Conservation (phyloP, 2,113 vertebrate species). For the Tenebrosternarchus preto region DNA sequence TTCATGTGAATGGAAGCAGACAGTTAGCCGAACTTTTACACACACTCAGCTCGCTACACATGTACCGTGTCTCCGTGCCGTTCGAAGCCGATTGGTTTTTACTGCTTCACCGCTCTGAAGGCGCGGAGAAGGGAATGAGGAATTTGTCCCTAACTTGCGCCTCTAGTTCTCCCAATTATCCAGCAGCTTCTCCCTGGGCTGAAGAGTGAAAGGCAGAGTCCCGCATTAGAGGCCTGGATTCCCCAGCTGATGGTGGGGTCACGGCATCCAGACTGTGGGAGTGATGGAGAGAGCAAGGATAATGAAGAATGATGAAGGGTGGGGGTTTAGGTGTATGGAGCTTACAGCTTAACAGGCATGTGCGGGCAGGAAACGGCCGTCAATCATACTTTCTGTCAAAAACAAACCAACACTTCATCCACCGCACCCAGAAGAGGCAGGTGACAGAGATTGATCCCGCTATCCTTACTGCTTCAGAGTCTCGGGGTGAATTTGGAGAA, state of each 20-base stretch:
- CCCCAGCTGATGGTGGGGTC: slow-evolving; percentile 37
- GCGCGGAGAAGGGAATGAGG: slow-evolving; percentile 3
- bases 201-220: slow-evolving; percentile 28
- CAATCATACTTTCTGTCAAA: slow-evolving; percentile 28
- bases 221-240: slow-evolving; percentile 39
- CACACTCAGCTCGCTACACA: too few species aligned
- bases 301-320: slow-evolving; percentile 54
- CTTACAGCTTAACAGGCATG: slow-evolving; percentile 46
- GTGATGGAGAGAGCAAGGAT: slow-evolving; percentile 44
- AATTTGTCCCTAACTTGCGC: slow-evolving; percentile 2
- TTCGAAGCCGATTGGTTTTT: slow-evolving; percentile 17
- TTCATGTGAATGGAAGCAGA: not conserved
- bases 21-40: not conserved
- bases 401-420: slow-evolving; percentile 28
- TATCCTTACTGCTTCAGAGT: slow-evolving; percentile 11
- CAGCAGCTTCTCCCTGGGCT: not conserved
- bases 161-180: slow-evolving; percentile 20
- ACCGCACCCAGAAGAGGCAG: not conserved
- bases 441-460: slow-evolving; percentile 26
- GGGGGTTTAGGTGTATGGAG: slow-evolving; percentile 31
- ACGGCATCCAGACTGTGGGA: slow-evolving; percentile 43
- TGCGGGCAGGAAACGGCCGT: slow-evolving; percentile 38
- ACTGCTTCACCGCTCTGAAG: slow-evolving; percentile 27
- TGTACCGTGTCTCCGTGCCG: not conserved
- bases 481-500: not conserved